These are phyloP conservation scores for Agapornis roseicollis DNA, from an alignment of 2,113 vertebrate genomes.

Conservation along the genomic window DNA sequence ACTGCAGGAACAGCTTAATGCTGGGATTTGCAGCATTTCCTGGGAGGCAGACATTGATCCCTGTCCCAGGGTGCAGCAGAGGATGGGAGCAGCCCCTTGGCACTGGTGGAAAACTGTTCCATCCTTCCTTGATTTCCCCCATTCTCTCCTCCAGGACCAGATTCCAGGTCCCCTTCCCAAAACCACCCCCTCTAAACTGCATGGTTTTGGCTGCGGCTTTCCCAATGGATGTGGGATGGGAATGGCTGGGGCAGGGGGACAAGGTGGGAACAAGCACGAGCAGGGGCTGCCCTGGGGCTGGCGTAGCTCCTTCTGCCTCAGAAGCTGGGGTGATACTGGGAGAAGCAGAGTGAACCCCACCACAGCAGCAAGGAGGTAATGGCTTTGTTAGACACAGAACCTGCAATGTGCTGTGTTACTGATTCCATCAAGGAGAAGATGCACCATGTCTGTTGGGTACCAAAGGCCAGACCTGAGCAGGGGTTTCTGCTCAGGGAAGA, in stretches of 20 bases:
- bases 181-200: not conserved
- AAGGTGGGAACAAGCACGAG: not conserved
- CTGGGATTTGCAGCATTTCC: not conserved
- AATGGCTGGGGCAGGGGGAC: not conserved
- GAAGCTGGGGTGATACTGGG: not conserved
- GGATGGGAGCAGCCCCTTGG: accelerated
- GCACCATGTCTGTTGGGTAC: accelerated
- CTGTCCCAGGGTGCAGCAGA: not conserved
- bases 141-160: not conserved
- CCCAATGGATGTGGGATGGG: not conserved
- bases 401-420: not conserved
- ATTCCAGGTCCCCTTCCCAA: not conserved
- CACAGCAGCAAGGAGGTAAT: not conserved
- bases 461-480: not conserved
- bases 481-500: not conserved
- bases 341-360: not conserved
- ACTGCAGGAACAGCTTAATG: not conserved
- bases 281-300: not conserved
- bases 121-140: not conserved
- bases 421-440: accelerated
- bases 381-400: not conserved
- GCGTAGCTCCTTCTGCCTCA: not conserved
- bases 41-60: not conserved
- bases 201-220: accelerated
- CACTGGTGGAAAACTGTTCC: not conserved